Evolutionary conservation across 2,888 invertebrate species (phyloP), one percentile per base, ranked within the genome.

Genomic region (Bibio marci): DNA sequence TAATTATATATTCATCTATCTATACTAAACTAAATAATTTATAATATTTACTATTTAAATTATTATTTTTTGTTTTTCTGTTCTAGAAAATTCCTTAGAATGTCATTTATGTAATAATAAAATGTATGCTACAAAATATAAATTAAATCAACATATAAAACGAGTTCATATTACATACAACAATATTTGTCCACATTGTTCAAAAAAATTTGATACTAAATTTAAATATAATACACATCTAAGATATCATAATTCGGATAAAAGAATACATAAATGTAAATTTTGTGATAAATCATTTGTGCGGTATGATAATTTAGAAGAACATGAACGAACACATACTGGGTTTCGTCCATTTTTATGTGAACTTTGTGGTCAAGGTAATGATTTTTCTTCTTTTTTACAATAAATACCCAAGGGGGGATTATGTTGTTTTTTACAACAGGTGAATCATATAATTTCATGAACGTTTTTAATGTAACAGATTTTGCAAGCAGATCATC

Each of bases 281-380:
- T 46, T 33, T 19, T 46, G 46, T 35, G 43, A 44, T 19, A 44
- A 43, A 32, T 43, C 44, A 8, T 46, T 44, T 30, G 40, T 44
- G 37, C 46, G 44, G 18, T 42, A 41, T 22, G 43, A 46, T 38
- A 44, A 44, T 22, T 18, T 43, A 26, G 6, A 41, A n/a, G 41
- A 43, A 30, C 46, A 46, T 34, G 46, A 46, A 35, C 35, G 43
- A 15, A 41, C 40, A 7, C 46, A 46, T 32, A 46, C 46, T 1
- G 44, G 44, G 2, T 17, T 34, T n/a, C 22, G 38, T 15, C 44
- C 46, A 4, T 46, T 36, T 42, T 35, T 44, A 8, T 46, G 46
- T 26, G 43, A 42, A 37, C 33, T 44, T 30, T 46, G 46, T 32
- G 44, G 46, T 12, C 44, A 44, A 38, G 41, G 44, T 44, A 35